Conservation (phyloP, 2,888 invertebrate species). For the Cataglyphis albicans region DNA sequence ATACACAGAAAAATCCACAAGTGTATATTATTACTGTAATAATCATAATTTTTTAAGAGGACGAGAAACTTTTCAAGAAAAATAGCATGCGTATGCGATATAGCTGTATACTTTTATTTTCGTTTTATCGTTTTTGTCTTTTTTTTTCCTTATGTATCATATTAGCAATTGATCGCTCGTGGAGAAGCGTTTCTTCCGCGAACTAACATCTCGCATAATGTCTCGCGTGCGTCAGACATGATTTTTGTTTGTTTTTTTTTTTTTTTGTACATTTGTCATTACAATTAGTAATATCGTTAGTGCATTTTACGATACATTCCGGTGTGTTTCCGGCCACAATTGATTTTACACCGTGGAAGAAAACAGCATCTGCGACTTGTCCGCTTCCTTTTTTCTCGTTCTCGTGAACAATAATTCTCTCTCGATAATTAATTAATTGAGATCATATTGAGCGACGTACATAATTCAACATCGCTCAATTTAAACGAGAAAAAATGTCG, state of each 20-base stretch:
- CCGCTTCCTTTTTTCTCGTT: constrained; percentile 48
- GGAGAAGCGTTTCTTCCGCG: constrained; percentile 22
- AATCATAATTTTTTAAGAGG: constrained; percentile 35
- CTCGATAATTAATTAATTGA: constrained; percentile 25
- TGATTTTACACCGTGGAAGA: constrained; percentile 58
- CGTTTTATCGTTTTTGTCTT: constrained; percentile 62
- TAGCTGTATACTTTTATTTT: constrained; percentile 65
- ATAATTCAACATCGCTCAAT: background rate
- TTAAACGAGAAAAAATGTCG: background rate
- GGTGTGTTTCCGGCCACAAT: constrained; percentile 49
- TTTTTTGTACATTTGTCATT: constrained; percentile 77
- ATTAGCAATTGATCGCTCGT: constrained; percentile 35
- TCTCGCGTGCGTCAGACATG: constrained; percentile 22
- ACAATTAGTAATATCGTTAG: constrained; percentile 67
- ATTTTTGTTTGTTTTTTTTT: constrained; percentile 35
- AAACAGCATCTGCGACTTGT: constrained; percentile 41
- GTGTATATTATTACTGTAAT: constrained; percentile 7
- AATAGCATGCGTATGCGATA: constrained; percentile 42
- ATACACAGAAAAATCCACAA: constrained; percentile 14
- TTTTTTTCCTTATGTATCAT: constrained; percentile 48
- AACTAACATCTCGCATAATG: constrained; percentile 44
- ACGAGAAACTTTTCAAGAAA: constrained; percentile 52
- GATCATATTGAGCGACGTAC: constrained; percentile 11
- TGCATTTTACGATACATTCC: constrained; percentile 60
- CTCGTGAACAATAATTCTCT: constrained; percentile 56